Conservation (phyloP, 2,888 invertebrate species). For the Drosophila limbata region DNA sequence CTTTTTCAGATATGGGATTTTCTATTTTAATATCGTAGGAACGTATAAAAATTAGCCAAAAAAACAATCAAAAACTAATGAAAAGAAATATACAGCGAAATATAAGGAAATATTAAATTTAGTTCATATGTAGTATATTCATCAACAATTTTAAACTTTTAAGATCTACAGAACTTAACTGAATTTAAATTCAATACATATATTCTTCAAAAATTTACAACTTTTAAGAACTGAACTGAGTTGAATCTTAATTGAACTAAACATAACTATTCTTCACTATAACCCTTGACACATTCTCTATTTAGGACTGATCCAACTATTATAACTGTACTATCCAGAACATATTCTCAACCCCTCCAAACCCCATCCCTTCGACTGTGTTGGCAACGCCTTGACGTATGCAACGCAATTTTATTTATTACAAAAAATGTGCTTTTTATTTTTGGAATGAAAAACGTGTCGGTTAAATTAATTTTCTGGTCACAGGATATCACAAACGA, state of each 20-base stretch:
- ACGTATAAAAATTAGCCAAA: too few species aligned
- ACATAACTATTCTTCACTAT: too few species aligned
- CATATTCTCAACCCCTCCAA: neutral
- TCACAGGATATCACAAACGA: constrained; percentile 41
- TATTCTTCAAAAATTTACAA: too few species aligned
- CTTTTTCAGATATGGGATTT: neutral
- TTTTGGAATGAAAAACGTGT: constrained; percentile 68
- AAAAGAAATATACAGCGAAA: too few species aligned
- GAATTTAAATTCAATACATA: too few species aligned
- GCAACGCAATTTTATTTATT: constrained; percentile 53
- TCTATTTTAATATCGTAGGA: too few species aligned
- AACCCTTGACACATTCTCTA: neutral
- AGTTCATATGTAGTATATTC: too few species aligned
- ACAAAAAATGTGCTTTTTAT: constrained; percentile 34
- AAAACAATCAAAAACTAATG: too few species aligned
- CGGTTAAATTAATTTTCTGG: constrained; percentile 75
- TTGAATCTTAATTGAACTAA: neutral
- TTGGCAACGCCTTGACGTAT: constrained; percentile 33
- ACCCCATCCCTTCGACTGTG: neutral
- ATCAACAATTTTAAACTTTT: too few species aligned
- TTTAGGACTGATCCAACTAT: too few species aligned
- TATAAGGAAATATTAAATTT: too few species aligned
- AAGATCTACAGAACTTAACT: too few species aligned
- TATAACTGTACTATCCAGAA: neutral
- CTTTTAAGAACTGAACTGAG: neutral